Conservation (phyloP, 2,888 invertebrate species). For the Pilophorus perplexus region DNA sequence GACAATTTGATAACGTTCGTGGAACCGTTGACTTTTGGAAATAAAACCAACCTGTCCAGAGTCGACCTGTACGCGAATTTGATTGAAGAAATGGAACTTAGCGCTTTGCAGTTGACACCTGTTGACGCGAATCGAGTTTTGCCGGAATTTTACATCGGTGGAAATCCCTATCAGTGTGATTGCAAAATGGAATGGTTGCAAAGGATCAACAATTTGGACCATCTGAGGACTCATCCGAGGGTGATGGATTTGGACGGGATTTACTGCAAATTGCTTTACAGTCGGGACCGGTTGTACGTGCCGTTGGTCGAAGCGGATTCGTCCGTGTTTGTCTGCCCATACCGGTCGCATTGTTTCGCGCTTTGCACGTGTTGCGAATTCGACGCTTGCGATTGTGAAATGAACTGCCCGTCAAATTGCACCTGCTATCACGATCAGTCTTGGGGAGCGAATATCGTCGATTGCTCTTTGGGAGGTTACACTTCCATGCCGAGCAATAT, state of each 20-base stretch:
- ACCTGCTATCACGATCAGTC: conserved; percentile 92
- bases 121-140: conserved; percentile 71
- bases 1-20: conserved; percentile 83
- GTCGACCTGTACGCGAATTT: conserved; percentile 92
- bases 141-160: conserved; percentile 89
- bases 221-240: conserved; percentile 80
- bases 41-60: conserved; percentile 82
- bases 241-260: conserved; percentile 88
- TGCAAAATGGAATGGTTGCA: conserved; percentile 96
- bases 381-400: conserved; percentile 95
- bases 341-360: conserved; percentile 90
- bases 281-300: conserved; percentile 77
- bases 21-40: conserved; percentile 84
- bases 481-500: conserved; percentile 79
- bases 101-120: conserved; percentile 73
- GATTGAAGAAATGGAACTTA: conserved; percentile 84
- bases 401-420: conserved; percentile 92
- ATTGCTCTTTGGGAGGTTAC: conserved; percentile 80
- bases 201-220: conserved; percentile 79
- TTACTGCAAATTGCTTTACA: conserved; percentile 82
- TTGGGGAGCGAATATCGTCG: conserved; percentile 90
- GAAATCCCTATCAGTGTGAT: conserved; percentile 91
- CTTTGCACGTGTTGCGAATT: conserved; percentile 95
- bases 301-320: conserved; percentile 84
- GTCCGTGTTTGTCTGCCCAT: conserved; percentile 87